Base-by-base conservation (phyloP, 2,888 invertebrate genomes). In the Drosophila glabriapex region DNA sequence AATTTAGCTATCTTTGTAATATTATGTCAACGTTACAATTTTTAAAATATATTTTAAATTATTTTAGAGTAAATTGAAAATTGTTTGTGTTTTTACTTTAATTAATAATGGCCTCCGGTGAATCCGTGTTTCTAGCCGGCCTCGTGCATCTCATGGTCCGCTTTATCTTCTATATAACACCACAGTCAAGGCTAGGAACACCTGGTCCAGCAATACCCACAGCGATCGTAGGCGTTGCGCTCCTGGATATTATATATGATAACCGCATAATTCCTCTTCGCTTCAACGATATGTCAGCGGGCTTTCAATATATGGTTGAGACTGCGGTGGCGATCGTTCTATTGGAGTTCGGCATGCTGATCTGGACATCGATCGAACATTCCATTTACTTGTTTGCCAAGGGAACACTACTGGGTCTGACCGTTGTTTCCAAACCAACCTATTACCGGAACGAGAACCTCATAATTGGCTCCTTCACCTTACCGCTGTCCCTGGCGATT, bases 401-500 rank as follows among this genome's bases (percentile, higher is more conserved):
- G 12, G 19, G 54, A n/a, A 4, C 63, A 3, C 22, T 80, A 1
- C 25, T 89, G 31, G 53, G 43, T 14, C 22, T 31, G n/a, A 53
- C 53, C 2, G 33, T 79, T 7, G 10, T 80, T 3, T 54, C 43
- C 1, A 60, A 12, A 3, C 9, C 31, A 2, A 52, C 37, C 1
- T 82, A 69, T 29, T 4, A 0, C 10, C 12, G 29, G 3, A 29
- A 77, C 16, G 77, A 85, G 31, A 29, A 1, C 1, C 14, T 69
- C 5, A 68, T 72, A 5, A 60, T 83, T 29, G 83, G 86, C 5
- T 49, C 68, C 7, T 58, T 88, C 16, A 85, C 83, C 0, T n/a
- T 73, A 31, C 86, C 83, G 0, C 33, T 85, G n/a, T 68, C 89
- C 0, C 5, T 79, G 31, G n/a, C 67, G 2, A 74, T 88, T 5